Evolutionary conservation across 1,140 invertebrate genomes (phyloP), one percentile per base, ranked within the genome.

Genomic region (Calephelis virginiensis): DNA sequence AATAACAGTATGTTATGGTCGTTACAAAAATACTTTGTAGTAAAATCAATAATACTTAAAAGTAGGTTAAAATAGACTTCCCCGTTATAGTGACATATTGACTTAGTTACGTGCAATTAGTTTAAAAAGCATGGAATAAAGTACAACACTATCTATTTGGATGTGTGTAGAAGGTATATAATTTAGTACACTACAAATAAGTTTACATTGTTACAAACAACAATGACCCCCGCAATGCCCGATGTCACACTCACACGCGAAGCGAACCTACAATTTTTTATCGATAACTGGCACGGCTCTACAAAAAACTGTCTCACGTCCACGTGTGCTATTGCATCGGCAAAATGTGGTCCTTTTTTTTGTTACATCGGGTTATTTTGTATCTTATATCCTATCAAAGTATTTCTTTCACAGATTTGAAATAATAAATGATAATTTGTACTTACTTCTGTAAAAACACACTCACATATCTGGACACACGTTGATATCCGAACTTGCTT

Each of bases 241-340:
- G 56, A 71, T 71, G 69, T 74, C 72, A 71, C 72, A 74, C 72
- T 74, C 72, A 74, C 72, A 74, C 72, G 69, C 72, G 64, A 69
- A 74, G 72, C 67, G 66, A 67, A 67, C 50, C 50, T 56, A 56
- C 69, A 46, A 62, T 60, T 74, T 74, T 74, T 74, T 74, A 71
- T 48, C 63, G 65, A 48, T 62, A 56, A 46, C 48, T 64, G 63
- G 50, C 64, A 61, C 59, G 64, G 8, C 45, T 49, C 45, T 49
- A 43, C 66, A 68, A 74, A 74, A 74, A 70, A 66, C 61, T 63
- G 66, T 66, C 67, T 67, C 69, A 63, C 70, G 68, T 75, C 67
- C 67, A 74, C 64, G 13, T 17, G 61, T 61, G 67, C 70, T 63
- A 73, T 69, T 69, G 53, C 37, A 64, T 12, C 37, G 45, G 61